Conservation (phyloP, 2,797 vertebrate species). For the Pempheris klunzingeri region DNA sequence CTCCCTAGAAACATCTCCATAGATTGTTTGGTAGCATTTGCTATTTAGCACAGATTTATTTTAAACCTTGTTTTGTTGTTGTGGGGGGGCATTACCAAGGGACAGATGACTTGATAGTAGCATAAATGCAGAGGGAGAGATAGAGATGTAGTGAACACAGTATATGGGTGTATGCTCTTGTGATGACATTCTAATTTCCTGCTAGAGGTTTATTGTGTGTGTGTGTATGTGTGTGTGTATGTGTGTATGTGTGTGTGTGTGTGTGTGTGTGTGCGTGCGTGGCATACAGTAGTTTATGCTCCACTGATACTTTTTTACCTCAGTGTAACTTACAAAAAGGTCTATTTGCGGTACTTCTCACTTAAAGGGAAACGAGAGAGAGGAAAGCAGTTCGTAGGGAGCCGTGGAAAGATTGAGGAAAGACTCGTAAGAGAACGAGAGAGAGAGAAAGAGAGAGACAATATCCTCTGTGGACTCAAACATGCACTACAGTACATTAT, state of each 20-base stretch:
- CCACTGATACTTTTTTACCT: constrained; percentile 21
- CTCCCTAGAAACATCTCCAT: background rate
- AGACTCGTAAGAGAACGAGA: background rate
- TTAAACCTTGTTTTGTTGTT: constrained; percentile 5
- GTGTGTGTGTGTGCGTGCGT: constrained; percentile 25
- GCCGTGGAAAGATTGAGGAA: constrained; percentile 1
- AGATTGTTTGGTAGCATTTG: background rate
- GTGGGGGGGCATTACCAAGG: background rate
- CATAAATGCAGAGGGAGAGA: background rate
- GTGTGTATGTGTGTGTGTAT: no score
- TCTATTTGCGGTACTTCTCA: constrained; percentile 13
- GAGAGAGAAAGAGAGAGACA: background rate
- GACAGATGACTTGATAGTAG: constrained; percentile 8
- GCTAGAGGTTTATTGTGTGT: constrained; percentile 10
- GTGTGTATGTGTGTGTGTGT: constrained; percentile 30
- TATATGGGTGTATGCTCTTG: constrained; percentile 33
- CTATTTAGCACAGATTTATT: background rate
- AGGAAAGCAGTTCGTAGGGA: background rate
- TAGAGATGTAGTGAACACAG: background rate
- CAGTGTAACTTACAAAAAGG: constrained; percentile 21
- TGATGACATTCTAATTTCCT: constrained; percentile 30
- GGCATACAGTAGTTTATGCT: constrained; percentile 20
- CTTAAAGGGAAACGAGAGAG: background rate
- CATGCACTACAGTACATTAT: constrained; percentile 5
- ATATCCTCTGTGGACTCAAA: constrained; percentile 2